A percentile compares a stretch with the other conserved stretches of the same genome.
phyloP scores from a whole-genome alignment of 2,113 vertebrate genomes.

The Dascyllus trimaculatus region DNA sequence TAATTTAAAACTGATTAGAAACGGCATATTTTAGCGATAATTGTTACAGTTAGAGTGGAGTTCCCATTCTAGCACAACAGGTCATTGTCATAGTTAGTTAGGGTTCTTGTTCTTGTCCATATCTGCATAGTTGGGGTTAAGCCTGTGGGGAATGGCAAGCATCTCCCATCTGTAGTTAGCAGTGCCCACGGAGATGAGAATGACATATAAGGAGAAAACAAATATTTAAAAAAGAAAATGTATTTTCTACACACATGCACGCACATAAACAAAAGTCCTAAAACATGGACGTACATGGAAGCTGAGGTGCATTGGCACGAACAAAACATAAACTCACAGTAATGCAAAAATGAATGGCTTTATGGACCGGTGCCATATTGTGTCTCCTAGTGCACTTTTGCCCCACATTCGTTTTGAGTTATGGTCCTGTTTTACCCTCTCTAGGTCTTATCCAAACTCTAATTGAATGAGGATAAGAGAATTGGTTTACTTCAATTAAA shows the following conservation, averaged over 20 bases:
- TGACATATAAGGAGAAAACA: neutral
- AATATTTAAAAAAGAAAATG: no score
- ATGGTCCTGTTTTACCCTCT: constrained; percentile 49
- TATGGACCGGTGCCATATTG: constrained; percentile 6
- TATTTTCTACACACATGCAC: neutral
- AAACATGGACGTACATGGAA: no score
- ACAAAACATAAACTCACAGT: constrained; percentile 1
- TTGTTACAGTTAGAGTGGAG: no score
- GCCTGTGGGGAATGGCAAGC: no score
- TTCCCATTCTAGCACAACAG: no score
- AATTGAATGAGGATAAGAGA: constrained; percentile 80
- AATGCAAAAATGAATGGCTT: constrained; percentile 7
- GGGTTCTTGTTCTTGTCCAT: no score
- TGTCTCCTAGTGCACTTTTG: constrained; percentile 52
- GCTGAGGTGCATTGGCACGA: neutral
- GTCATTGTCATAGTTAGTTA: no score
- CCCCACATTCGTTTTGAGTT: constrained; percentile 54
- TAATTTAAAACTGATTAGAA: no score
- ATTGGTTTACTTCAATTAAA: constrained; percentile 80
- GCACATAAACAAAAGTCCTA: neutral
- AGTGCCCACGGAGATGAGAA: neutral
- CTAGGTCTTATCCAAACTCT: constrained; percentile 67
- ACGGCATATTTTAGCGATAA: no score
- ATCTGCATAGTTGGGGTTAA: no score
- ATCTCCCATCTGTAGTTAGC: no score